Conservation (phyloP, 2,797 vertebrate species). For the Mus caroli region DNA sequence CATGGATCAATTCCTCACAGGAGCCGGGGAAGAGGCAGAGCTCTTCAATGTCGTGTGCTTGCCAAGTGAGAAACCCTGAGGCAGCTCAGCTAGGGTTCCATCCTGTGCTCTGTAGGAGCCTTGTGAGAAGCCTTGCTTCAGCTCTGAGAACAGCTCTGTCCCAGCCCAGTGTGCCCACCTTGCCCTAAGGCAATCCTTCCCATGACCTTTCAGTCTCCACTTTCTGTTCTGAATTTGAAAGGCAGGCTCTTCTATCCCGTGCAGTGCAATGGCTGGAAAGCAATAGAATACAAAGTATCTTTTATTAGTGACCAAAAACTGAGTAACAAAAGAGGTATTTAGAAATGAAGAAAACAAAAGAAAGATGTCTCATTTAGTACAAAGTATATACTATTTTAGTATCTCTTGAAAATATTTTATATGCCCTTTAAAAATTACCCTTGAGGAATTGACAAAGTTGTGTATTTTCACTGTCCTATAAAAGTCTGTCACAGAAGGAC, state of each 20-base stretch:
- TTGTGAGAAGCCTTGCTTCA: background rate
- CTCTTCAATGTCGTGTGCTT: conserved; percentile 39
- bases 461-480: background rate
- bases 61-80: background rate
- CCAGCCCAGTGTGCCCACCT: background rate
- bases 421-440: background rate
- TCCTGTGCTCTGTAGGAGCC: background rate
- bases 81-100: background rate
- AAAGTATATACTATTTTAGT: background rate
- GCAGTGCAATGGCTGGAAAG: conserved; percentile 6
- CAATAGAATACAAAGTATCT: background rate
- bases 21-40: background rate
- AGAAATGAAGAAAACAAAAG: background rate
- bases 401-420: background rate
- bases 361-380: background rate
- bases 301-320: background rate
- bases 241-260: background rate
- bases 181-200: background rate
- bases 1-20: conserved; percentile 49
- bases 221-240: background rate
- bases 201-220: background rate
- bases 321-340: background rate
- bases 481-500: background rate
- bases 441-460: conserved; percentile 46
- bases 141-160: background rate